A percentile compares a stretch with the other conserved stretches of the same genome.
Evolutionary conservation across 2,797 vertebrate species (phyloP).

Genomic region (Podargus strigoides): DNA sequence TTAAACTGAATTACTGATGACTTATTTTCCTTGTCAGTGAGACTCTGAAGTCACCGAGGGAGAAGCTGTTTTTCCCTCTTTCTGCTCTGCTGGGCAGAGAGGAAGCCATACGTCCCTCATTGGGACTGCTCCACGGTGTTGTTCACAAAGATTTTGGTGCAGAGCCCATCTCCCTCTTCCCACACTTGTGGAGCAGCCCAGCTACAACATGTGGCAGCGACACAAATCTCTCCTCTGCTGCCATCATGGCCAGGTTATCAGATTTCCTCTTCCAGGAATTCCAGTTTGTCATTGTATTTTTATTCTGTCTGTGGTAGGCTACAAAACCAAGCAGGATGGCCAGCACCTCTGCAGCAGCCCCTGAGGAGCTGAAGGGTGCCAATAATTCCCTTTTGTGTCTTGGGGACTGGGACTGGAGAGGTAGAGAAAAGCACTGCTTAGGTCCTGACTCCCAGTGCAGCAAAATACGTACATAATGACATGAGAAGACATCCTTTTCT

Average conservation of each 20-base stretch:
- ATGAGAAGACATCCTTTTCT: neutral
- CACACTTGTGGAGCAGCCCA: fast-evolving
- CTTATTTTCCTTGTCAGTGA: neutral
- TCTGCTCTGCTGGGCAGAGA: neutral
- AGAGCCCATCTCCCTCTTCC: neutral
- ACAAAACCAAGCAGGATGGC: neutral
- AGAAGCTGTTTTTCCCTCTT: neutral
- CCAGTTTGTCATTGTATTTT: neutral
- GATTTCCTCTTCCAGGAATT: neutral
- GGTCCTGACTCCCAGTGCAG: neutral
- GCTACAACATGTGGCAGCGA: neutral
- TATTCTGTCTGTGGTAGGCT: neutral
- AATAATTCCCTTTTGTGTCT: neutral
- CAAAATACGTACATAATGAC: neutral
- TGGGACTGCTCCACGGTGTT: fast-evolving
- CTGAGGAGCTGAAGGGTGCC: neutral
- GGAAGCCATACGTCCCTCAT: neutral
- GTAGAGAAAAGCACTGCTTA: neutral
- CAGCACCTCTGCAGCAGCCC: neutral
- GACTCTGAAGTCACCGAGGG: neutral
- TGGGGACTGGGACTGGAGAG: neutral
- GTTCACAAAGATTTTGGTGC: neutral
- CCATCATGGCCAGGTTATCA: neutral
- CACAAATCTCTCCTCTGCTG: neutral
- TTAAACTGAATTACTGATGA: neutral